Evolutionary conservation across 2,113 vertebrate genomes (phyloP).

Genomic region (Cavia aperea): DNA sequence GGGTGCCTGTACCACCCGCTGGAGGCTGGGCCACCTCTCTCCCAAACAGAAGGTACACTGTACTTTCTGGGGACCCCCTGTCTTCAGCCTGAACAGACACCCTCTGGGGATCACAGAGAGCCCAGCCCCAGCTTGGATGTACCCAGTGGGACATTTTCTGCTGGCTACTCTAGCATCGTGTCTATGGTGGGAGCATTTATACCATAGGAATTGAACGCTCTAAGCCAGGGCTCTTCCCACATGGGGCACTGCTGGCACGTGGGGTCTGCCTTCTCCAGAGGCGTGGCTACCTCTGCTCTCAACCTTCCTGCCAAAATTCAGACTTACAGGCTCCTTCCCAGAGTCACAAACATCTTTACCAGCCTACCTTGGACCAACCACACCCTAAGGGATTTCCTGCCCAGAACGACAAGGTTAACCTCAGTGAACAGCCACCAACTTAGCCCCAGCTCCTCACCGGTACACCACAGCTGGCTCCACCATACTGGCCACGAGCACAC

Average conservation of each 20-base stretch:
- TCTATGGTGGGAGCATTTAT: not conserved
- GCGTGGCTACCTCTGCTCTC: not conserved
- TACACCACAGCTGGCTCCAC: conserved; percentile 88
- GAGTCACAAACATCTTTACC: not conserved
- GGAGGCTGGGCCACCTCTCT: not conserved
- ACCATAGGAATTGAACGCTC: rapidly evolving
- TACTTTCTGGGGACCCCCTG: not conserved
- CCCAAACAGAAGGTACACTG: not conserved
- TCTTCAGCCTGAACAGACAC: rapidly evolving
- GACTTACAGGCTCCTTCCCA: rapidly evolving
- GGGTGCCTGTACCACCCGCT: not conserved
- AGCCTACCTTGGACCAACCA: not conserved
- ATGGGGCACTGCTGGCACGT: not conserved
- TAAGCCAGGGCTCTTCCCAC: not conserved
- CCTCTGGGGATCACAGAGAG: rapidly evolving
- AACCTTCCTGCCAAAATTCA: not conserved
- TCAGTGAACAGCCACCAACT: rapidly evolving
- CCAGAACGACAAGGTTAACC: not conserved
- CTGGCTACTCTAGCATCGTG: rapidly evolving
- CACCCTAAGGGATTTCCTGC: not conserved
- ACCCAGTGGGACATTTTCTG: not conserved
- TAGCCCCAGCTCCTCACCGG: conserved; percentile 73
- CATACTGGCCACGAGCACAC: conserved; percentile 86
- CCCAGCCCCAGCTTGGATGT: rapidly evolving
- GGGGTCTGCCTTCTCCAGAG: too few species aligned